Base-by-base conservation (phyloP, 2,888 invertebrate genomes). In the Chironomus riparius region DNA sequence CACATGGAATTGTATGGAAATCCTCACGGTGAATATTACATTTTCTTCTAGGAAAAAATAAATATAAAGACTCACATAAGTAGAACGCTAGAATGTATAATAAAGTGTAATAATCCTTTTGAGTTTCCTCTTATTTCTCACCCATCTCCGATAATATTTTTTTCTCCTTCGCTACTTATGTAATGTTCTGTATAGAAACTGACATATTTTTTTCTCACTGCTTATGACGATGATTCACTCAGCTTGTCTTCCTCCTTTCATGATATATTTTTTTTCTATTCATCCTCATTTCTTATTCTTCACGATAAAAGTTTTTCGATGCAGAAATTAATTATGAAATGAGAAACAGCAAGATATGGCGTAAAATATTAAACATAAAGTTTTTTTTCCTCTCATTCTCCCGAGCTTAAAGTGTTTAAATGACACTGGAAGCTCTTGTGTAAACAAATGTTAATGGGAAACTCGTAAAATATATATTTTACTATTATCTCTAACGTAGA, bases 401-500 rank as follows among this genome's bases (percentile, higher is more conserved):
- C 15, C 50, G 2, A 50, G 50, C 50, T 56, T 56, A 56, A 56
- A 56, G 65, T 65, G 22, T 24, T 22, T 13, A 65, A 65, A 65
- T 22, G 65, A 65, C 10, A 65, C 65, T 21, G 56, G n/a, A 56
- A 56, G 56, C 56, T 56, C 56, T 65, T 65, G 21, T 65, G 22
- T 24, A 65, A 65, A 65, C 65, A 65, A 65, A 65, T 65, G 65
- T 65, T 65, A 65, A 65, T 65, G 65, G 13, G 56, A 56, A 15
- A 18, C 56, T 56, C 56, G 18, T 56, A 56, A 56, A 56, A 56
- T 18, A 56, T 38, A 38, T 56, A 18, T 56, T 56, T 7, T 7
- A 18, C 56, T 18, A 56, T 56, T 56, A 56, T 56, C 56, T 56
- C 56, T 56, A 18, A 18, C 56, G 38, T 7, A 38, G 7, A 38